Evolutionary conservation across 1,140 invertebrate genomes (phyloP).

Genomic region (Camponotus pennsylvanicus): DNA sequence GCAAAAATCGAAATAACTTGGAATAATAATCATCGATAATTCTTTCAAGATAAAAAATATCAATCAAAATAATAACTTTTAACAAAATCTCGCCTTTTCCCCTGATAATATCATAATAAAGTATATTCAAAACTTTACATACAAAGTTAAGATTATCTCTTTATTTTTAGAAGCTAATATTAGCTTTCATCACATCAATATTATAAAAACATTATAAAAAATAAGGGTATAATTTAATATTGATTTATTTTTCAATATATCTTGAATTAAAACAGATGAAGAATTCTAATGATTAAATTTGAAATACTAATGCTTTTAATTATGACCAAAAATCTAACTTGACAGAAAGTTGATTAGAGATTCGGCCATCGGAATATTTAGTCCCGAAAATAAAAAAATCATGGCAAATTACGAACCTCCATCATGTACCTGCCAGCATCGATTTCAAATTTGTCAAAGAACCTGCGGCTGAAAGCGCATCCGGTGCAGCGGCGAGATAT

Average conservation of each 20-base stretch:
- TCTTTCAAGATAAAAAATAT: not conserved
- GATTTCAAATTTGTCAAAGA: constrained; percentile 58
- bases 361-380: not conserved
- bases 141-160: too few relatives aligned
- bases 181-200: too few relatives aligned
- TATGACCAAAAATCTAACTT: not conserved
- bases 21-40: not conserved
- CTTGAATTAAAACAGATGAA: not conserved
- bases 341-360: not conserved
- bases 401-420: constrained; percentile 30
- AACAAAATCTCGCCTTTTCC: too few relatives aligned
- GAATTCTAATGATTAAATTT: not conserved
- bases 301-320: not conserved
- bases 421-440: constrained; percentile 33
- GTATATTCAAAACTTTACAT: too few relatives aligned
- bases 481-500: constrained; percentile 23
- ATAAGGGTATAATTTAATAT: not conserved
- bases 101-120: too few relatives aligned
- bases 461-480: constrained; percentile 57
- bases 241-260: not conserved
- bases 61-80: not conserved
- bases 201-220: too few relatives aligned
- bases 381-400: constrained; percentile 21
- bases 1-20: not conserved
- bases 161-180: too few relatives aligned